Percentiles rank a stretch among this genome's conserved stretches.
Conservation (phyloP, 1,140 invertebrate genomes). For the Nasonia vitripennis region DNA sequence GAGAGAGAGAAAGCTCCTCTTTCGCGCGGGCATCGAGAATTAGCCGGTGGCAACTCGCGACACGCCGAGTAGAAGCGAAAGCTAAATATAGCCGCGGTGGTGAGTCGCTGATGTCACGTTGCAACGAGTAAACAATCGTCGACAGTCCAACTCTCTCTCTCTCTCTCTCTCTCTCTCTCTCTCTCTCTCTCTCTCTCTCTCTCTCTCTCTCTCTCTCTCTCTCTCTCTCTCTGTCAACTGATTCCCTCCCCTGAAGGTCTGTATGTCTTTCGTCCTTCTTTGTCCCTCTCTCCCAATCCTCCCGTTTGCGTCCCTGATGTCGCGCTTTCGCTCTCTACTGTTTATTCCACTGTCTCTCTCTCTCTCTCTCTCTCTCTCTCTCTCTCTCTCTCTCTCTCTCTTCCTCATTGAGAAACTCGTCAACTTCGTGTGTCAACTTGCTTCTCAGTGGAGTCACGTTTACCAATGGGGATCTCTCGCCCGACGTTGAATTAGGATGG, state of each 20-base stretch:
- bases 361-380: constrained; percentile 10
- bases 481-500: constrained; percentile 27
- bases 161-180: not conserved
- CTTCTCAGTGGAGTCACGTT: constrained; percentile 45
- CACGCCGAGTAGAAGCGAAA: not conserved
- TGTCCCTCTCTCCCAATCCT: not conserved
- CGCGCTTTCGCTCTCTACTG: not conserved
- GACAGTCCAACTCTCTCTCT: not conserved
- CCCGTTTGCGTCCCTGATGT: not conserved
- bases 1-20: not conserved
- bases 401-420: constrained; percentile 60
- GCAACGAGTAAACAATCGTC: constrained; percentile 25
- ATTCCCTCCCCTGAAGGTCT: not conserved
- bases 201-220: not conserved
- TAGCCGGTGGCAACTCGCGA: not conserved
- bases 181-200: not conserved
- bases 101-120: not conserved
- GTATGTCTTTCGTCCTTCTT: not conserved
- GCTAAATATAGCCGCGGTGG: constrained; percentile 6
- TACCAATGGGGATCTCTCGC: constrained; percentile 8
- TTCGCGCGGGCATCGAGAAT: constrained; percentile 13
- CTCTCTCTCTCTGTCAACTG: not conserved
- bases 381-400: constrained; percentile 37
- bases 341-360: constrained; percentile 39
- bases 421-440: constrained; percentile 63